phyloP scores from a whole-genome alignment of 2,797 vertebrate genomes.

The Tauraco hartlaubi region DNA sequence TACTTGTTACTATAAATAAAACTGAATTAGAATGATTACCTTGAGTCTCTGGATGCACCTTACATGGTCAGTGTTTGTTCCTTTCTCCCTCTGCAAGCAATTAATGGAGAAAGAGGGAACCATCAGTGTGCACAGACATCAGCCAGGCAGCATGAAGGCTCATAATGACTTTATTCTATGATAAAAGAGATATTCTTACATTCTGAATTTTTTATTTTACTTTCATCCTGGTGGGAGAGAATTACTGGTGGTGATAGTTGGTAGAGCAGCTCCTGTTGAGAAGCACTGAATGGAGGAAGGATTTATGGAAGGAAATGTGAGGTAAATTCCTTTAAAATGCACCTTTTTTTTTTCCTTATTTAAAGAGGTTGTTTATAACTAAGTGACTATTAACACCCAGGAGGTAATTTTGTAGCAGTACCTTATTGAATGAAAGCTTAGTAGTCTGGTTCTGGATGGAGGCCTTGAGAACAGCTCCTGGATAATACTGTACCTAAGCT shows the following conservation, averaged over 20 bases:
- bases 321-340: constrained; percentile 15
- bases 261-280: constrained; percentile 38
- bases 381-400: background rate
- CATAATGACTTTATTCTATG: constrained; percentile 1
- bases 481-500: background rate
- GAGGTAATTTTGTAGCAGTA: constrained; percentile 25
- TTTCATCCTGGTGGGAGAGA: constrained; percentile 24
- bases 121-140: background rate
- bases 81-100: background rate
- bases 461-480: background rate
- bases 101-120: background rate
- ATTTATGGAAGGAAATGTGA: constrained; percentile 29
- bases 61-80: background rate
- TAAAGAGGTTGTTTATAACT: constrained; percentile 42
- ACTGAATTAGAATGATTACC: background rate
- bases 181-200: constrained; percentile 25
- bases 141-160: constrained; percentile 9
- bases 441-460: constrained; percentile 11
- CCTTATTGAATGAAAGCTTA: constrained; percentile 39
- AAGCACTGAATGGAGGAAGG: constrained; percentile 30
- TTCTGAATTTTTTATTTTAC: constrained; percentile 26
- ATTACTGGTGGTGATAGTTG: constrained; percentile 28
- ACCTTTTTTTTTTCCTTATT: background rate
- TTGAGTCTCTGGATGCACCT: background rate
- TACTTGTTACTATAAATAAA: constrained; percentile 12